Base-by-base conservation (phyloP, 2,113 vertebrate species). In the Tringa solitaria region DNA sequence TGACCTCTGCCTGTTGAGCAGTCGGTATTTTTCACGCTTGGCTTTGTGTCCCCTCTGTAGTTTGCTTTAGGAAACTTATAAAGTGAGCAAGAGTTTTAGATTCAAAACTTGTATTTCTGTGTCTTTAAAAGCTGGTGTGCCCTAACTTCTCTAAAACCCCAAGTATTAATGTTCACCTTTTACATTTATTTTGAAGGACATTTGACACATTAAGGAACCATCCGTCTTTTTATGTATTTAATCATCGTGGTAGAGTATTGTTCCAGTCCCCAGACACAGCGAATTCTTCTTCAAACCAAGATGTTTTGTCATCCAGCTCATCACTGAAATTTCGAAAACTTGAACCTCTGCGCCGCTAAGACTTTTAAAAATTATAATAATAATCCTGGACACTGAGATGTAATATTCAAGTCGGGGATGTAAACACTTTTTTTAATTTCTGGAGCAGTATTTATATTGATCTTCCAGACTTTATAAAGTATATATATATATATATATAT, bases 161-260 rank as follows among this genome's bases (percentile, higher is more conserved):
- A 14, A 86, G 50, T 54, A 14, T 92, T 97, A 94, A 97, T 75
- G 1, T 28, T 82, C 88, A 57, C 95, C 89, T 92, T 88, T 97
- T 68, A 60, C 86, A 15, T 93, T 95, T 97, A 69, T 89, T 92
- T 97, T 97, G 59, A 98, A 99, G 99, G 98, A 99, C 99, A 7
- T 99, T 99, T 97, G 99, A 99, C 96, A 99, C 99, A 2, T 98
- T 99, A 98, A 99, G 99, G 98, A 99, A 99, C 98, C 99, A 99
- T 77, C 99, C 99, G 0, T 99, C 99, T 75, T 99, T 99, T 98
- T 99, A 99, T 97, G 98, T 99, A 93, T 99, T 99, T 98, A 99
- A 99, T 95, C 99, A 99, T 95, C 98, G 99, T 84, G 99, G 99
- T 87, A 98, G 99, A 97, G 98, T 99, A 95, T 97, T 99, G 77